phyloP scores from a whole-genome alignment of 1,140 invertebrate species.

The Drosophila azteca region DNA sequence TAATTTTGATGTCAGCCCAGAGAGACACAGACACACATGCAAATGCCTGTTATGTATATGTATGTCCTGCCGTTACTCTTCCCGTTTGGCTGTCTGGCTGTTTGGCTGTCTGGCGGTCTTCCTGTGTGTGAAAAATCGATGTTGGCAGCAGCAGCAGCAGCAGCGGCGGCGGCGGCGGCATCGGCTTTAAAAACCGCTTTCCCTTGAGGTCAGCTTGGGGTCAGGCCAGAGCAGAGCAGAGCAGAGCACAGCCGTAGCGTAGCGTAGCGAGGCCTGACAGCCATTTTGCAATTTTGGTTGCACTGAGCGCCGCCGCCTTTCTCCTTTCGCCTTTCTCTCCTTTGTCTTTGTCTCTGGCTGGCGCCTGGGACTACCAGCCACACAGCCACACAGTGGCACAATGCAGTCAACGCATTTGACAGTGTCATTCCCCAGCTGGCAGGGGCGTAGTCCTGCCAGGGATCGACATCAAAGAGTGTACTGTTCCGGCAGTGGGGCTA shows the following conservation, averaged over 20 bases:
- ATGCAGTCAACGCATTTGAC: slow-evolving; percentile 70
- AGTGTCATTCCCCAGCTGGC: slow-evolving; percentile 52
- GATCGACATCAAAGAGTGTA: neutral
- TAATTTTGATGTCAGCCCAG: slow-evolving; percentile 64
- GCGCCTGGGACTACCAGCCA: slow-evolving; percentile 38
- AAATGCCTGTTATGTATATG: neutral
- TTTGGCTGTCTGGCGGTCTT: slow-evolving; percentile 22
- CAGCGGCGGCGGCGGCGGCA: slow-evolving; percentile 25
- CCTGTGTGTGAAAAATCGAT: slow-evolving; percentile 61
- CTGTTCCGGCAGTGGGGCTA: neutral
- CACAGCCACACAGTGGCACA: slow-evolving; percentile 57
- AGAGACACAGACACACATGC: slow-evolving; percentile 9
- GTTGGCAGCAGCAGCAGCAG: slow-evolving; percentile 27
- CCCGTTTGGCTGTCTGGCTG: slow-evolving; percentile 16
- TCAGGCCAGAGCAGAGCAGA: slow-evolving; percentile 40
- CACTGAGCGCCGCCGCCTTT: slow-evolving; percentile 35
- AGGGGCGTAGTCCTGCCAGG: neutral
- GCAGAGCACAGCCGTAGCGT: slow-evolving; percentile 15
- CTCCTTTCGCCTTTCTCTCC: too few relatives aligned
- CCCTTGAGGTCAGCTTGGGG: slow-evolving; percentile 57
- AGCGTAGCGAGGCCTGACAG: slow-evolving; percentile 28
- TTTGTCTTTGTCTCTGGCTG: slow-evolving; percentile 68
- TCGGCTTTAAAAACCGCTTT: slow-evolving; percentile 48
- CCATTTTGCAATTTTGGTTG: slow-evolving; percentile 71
- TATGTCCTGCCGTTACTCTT: too few relatives aligned